phyloP scores from a whole-genome alignment of 2,113 vertebrate species.

The Acinonyx jubatus region DNA sequence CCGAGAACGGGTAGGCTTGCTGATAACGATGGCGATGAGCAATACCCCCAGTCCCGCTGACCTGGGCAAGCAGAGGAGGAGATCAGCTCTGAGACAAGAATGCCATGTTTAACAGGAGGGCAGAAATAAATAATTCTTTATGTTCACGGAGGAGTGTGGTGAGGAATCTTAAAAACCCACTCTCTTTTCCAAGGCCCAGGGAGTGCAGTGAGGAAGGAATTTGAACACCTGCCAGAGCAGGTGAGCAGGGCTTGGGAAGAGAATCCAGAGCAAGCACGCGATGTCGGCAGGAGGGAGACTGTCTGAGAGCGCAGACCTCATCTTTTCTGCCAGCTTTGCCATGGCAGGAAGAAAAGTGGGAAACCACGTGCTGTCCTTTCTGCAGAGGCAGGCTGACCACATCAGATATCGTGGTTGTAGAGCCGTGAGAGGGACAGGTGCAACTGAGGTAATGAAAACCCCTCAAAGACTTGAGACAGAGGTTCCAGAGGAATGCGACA shows the following conservation, averaged over 20 bases:
- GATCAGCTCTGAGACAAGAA: background rate
- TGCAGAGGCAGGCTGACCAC: background rate
- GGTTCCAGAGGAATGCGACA: background rate
- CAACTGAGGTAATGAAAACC: accelerated
- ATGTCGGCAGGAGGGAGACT: background rate
- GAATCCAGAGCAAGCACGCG: background rate
- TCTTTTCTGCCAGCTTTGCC: background rate
- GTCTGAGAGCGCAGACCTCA: background rate
- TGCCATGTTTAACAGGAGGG: background rate
- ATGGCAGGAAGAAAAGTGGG: background rate
- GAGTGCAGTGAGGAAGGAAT: conserved; percentile 32
- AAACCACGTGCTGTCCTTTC: background rate
- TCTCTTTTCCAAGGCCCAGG: conserved; percentile 44
- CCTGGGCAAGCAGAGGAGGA: background rate
- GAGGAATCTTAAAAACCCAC: conserved; percentile 60
- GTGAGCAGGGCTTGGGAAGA: background rate
- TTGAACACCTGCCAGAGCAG: conserved; percentile 36
- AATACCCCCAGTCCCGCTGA: background rate
- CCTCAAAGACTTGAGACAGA: background rate
- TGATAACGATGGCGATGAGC: background rate
- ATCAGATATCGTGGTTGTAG: accelerated
- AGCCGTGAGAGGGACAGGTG: background rate
- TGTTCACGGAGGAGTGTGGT: conserved; percentile 5
- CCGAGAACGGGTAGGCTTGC: background rate
- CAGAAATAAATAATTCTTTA: conserved; percentile 55